Percentiles rank a stretch among this genome's conserved stretches.
These are phyloP conservation scores for Malacoctenus gilli DNA, from an alignment of 2,797 vertebrate genomes.

Conservation along the genomic window DNA sequence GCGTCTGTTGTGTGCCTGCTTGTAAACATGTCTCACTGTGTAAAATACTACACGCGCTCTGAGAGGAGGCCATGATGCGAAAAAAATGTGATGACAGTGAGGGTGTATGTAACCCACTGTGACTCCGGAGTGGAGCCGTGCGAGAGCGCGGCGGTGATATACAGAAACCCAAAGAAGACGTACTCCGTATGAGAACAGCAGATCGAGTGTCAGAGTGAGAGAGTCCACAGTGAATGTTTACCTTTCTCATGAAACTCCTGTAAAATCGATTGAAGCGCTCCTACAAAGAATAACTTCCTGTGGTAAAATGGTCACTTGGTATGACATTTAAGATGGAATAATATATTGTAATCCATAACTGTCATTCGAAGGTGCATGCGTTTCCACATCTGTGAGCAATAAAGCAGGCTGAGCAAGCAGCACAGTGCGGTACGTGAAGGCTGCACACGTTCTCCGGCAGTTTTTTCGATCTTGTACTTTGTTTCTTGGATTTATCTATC, in stretches of 20 bases:
- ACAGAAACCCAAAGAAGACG: slow-evolving; percentile 9
- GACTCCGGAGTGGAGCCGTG: slow-evolving; percentile 20
- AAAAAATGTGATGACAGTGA: slow-evolving; percentile 38
- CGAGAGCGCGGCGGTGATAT: slow-evolving; percentile 16
- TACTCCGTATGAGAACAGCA: slow-evolving; percentile 6
- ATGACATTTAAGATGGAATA: slow-evolving; percentile 44
- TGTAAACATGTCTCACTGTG: slow-evolving; percentile 64
- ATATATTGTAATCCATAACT: slow-evolving; percentile 46
- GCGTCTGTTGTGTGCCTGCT: slow-evolving; percentile 43
- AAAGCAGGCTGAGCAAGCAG: slow-evolving; percentile 39
- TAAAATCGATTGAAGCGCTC: slow-evolving; percentile 50
- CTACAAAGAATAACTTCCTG: slow-evolving; percentile 48
- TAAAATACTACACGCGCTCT: slow-evolving; percentile 36
- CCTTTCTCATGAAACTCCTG: slow-evolving; percentile 35
- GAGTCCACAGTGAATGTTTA: slow-evolving; percentile 19
- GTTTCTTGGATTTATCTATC: slow-evolving; percentile 25
- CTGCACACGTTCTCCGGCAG: slow-evolving; percentile 13
- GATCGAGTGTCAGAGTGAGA: slow-evolving; percentile 38
- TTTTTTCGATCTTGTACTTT: slow-evolving; percentile 53
- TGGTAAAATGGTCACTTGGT: slow-evolving; percentile 39
- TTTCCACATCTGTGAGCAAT: slow-evolving; percentile 71
- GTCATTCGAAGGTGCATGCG: slow-evolving; percentile 54
- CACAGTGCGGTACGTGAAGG: slow-evolving; percentile 9
- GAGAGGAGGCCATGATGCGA: slow-evolving; percentile 38
- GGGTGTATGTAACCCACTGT: slow-evolving; percentile 15